phyloP scores from a whole-genome alignment of 2,888 invertebrate genomes.

The Cataglyphis rosenhaueri region DNA sequence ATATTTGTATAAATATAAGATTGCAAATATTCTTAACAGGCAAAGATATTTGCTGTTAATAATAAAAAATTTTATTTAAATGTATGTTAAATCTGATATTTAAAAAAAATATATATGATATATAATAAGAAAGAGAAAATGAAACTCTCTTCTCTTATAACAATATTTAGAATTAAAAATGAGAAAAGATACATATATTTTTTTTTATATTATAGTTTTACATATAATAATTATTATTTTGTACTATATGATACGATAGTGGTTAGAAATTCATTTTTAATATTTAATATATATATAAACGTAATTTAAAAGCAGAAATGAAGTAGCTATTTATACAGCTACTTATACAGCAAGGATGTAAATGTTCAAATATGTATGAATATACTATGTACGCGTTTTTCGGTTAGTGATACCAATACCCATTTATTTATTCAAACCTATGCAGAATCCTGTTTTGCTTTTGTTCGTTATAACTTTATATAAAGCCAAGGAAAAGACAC shows the following conservation, averaged over 20 bases:
- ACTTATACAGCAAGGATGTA: neutral
- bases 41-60: neutral
- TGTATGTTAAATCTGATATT: neutral
- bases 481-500: slow-evolving; percentile 10
- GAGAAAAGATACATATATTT: neutral
- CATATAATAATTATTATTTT: neutral
- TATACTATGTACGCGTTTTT: slow-evolving; percentile 5
- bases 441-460: neutral
- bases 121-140: neutral
- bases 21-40: neutral
- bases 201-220: neutral
- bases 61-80: neutral
- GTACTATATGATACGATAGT: neutral
- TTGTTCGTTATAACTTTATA: slow-evolving; percentile 35
- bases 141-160: neutral
- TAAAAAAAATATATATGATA: neutral
- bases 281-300: too few relatives aligned
- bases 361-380: slow-evolving; percentile 23
- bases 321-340: neutral
- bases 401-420: neutral
- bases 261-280: neutral
- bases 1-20: neutral
- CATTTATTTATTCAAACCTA: neutral
- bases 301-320: slow-evolving; percentile 6
- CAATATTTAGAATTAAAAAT: slow-evolving; percentile 8